Percentiles rank a stretch among this genome's conserved stretches.
Conservation (phyloP, 2,888 invertebrate species). For the Nomada goodeniana region DNA sequence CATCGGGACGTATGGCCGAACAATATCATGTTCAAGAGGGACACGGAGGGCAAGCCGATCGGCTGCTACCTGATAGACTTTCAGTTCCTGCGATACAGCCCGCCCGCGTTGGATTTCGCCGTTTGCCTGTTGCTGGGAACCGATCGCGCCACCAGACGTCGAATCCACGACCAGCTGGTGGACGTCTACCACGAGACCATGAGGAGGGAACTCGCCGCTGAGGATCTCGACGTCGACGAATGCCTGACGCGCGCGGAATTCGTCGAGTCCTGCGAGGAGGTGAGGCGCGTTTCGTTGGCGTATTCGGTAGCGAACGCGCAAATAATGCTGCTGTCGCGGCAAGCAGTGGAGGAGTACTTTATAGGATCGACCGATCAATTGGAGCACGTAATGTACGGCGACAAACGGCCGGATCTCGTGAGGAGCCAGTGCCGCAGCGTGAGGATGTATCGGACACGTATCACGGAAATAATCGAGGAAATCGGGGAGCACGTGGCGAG, state of each 20-base stretch:
- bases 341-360: conserved; percentile 54
- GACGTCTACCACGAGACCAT: conserved; percentile 68
- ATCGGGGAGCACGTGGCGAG: conserved; percentile 63
- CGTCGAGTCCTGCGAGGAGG: conserved; percentile 53
- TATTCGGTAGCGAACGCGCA: conserved; percentile 57
- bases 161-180: conserved; percentile 68
- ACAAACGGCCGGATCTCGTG: conserved; percentile 57
- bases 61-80: conserved; percentile 76
- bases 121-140: conserved; percentile 73
- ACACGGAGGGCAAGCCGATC: conserved; percentile 48
- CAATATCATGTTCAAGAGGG: conserved; percentile 77
- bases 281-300: conserved; percentile 29
- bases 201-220: conserved; percentile 40
- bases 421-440: conserved; percentile 46
- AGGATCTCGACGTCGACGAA: conserved; percentile 59
- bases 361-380: conserved; percentile 41
- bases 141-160: conserved; percentile 61
- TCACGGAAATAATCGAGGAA: conserved; percentile 66
- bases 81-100: conserved; percentile 71
- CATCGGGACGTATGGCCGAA: conserved; percentile 80
- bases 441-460: conserved; percentile 57
- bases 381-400: conserved; percentile 56
- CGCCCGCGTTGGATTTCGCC: conserved; percentile 76
- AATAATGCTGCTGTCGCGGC: conserved; percentile 62
- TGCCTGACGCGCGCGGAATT: conserved; percentile 62